Evolutionary conservation across 2,113 vertebrate species (phyloP), one percentile per base, ranked within the genome.

Genomic region (Pipra filicauda): DNA sequence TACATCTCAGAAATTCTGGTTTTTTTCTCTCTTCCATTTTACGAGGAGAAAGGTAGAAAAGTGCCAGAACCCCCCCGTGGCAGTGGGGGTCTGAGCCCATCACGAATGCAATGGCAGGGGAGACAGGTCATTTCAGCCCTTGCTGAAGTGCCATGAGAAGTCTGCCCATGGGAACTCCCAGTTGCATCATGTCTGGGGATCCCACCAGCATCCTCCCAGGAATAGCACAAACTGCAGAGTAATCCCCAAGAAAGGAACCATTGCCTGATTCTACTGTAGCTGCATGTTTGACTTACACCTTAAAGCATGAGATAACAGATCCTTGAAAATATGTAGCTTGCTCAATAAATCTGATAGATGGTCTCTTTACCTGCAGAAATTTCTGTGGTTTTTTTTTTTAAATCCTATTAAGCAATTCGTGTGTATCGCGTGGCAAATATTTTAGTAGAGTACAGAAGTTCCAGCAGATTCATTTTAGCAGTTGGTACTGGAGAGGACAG

Each of bases 171-270:
- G 80, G 48, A 88, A 4, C 10, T 19, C 49, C 78, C 72, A 12
- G 13, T 1, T 8, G 4, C n/a, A 19, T 21, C 5, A 0, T 1
- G 15, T 5, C 51, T 44, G 64, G 78, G 43, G 70, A 61, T 51
- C 31, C 52, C 83, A 57, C 10, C 55, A 79, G 27, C 1, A 17
- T 44, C 24, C 62, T 69, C 57, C 67, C 9, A 2, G 43, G 65
- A 39, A 24, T 0, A 2, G 30, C 77, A 64, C 37, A 43, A 17
- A 15, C 57, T 35, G 9, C 35, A 15, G 24, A 58, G 59, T 15
- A 66, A 19, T 27, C 69, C 77, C 48, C 66, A 48, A 15, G 71
- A 52, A 27, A 35, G 54, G 52, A 93, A 21, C 18, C 15, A 5
- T 6, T 87, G 52, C 52, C 77, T 3, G 3, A 49, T 49, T 35